Conservation (phyloP, 2,797 vertebrate genomes). For the Sitta carolinensis region DNA sequence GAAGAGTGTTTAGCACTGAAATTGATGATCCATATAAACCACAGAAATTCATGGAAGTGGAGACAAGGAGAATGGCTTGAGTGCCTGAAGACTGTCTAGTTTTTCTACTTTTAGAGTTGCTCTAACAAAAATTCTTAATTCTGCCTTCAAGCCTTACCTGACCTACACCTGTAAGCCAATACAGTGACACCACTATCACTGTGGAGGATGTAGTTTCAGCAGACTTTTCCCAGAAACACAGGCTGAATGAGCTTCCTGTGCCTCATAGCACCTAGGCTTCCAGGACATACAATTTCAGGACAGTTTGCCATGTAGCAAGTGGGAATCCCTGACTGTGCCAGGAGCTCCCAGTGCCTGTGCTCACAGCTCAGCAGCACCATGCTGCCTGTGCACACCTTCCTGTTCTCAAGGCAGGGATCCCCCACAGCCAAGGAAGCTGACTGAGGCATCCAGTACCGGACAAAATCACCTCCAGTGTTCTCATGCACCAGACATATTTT, state of each 20-base stretch:
- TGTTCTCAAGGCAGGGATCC: not conserved
- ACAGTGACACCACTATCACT: not conserved
- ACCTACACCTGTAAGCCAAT: not conserved
- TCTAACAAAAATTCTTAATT: not conserved
- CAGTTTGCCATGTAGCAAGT: fast-evolving
- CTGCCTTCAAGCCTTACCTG: not conserved
- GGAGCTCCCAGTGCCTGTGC: not conserved
- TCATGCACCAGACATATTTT: not conserved
- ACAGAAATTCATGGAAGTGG: not conserved
- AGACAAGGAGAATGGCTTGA: not conserved
- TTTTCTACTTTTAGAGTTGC: not conserved
- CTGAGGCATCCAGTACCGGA: not conserved
- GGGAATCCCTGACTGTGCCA: not conserved
- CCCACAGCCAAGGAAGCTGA: not conserved
- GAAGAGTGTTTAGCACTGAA: not conserved
- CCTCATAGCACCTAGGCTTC: not conserved
- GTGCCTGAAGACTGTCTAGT: not conserved
- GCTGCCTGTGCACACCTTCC: not conserved
- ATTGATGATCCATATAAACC: not conserved
- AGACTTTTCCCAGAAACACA: not conserved
- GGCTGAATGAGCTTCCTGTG: not conserved
- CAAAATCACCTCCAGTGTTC: not conserved
- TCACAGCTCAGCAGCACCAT: fast-evolving
- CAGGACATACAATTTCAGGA: not conserved
- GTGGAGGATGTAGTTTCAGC: not conserved